phyloP scores from a whole-genome alignment of 2,113 vertebrate genomes.

The Planiliza haematocheilus region DNA sequence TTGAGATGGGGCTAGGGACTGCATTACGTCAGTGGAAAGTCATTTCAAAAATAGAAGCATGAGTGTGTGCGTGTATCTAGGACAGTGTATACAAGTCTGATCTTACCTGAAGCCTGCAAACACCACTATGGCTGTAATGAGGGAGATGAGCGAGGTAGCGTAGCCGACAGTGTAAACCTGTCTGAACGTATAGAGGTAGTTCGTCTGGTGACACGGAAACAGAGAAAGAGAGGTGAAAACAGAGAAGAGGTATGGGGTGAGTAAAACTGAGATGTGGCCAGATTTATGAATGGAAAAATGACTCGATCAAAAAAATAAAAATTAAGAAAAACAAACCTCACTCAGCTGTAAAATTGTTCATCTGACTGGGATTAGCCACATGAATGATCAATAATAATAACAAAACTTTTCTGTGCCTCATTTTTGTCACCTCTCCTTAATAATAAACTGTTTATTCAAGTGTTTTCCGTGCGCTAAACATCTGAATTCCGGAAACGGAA shows the following conservation, averaged over 20 bases:
- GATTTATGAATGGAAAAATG: background rate
- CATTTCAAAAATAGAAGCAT: too few relatives aligned
- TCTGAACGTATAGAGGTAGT: slow-evolving; percentile 80
- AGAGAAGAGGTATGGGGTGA: background rate
- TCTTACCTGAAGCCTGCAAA: slow-evolving; percentile 83
- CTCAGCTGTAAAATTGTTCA: background rate
- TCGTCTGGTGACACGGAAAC: slow-evolving; percentile 67
- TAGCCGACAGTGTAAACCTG: slow-evolving; percentile 85
- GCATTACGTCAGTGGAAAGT: too few relatives aligned
- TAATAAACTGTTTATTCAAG: background rate
- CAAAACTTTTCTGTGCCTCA: too few relatives aligned
- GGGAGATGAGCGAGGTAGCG: slow-evolving; percentile 84
- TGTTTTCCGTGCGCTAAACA: background rate
- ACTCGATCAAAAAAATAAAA: background rate
- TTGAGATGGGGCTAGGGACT: too few relatives aligned
- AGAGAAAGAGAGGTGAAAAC: background rate
- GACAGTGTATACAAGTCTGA: background rate
- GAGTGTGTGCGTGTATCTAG: background rate
- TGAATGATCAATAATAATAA: background rate
- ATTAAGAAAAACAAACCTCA: too few relatives aligned
- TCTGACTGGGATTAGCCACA: background rate
- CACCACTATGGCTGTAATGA: slow-evolving; percentile 82
- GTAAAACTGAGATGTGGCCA: background rate
- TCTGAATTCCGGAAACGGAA: slow-evolving; percentile 11
- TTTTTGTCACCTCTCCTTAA: background rate